Evolutionary conservation across 2,797 vertebrate species (phyloP).

Genomic region (Diceros bicornis): DNA sequence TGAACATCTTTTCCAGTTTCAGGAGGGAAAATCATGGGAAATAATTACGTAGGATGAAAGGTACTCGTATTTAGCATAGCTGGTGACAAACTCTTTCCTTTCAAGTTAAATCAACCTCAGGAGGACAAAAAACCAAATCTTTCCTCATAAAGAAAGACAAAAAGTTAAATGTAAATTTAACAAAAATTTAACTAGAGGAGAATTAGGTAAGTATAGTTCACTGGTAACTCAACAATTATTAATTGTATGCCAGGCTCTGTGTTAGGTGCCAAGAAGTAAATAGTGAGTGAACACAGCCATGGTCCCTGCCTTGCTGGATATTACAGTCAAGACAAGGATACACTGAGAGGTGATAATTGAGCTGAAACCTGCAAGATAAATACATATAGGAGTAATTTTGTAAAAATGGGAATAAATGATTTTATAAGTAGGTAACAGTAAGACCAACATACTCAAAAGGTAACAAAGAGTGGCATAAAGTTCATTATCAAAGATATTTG

Average conservation of each 20-base stretch:
- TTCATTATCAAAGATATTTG: neutral
- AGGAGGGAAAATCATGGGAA: neutral
- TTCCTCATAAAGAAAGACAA: neutral
- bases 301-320: neutral
- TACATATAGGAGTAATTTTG: neutral
- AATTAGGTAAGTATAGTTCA: neutral
- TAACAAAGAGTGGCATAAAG: neutral
- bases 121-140: neutral
- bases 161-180: constrained; percentile 25
- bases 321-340: neutral
- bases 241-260: neutral
- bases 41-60: neutral
- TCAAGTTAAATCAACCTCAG: neutral
- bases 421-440: neutral
- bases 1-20: neutral
- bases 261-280: neutral
- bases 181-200: neutral
- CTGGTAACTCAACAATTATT: neutral
- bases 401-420: neutral
- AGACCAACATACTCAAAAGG: neutral
- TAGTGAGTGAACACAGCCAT: neutral
- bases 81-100: neutral
- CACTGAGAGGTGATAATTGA: neutral
- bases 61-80: neutral
- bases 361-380: neutral